A percentile compares a stretch with the other conserved stretches of the same genome.
These are phyloP conservation scores for Rhinopomastus cyanomelas DNA, from an alignment of 2,113 vertebrate genomes.

Conservation along the genomic window DNA sequence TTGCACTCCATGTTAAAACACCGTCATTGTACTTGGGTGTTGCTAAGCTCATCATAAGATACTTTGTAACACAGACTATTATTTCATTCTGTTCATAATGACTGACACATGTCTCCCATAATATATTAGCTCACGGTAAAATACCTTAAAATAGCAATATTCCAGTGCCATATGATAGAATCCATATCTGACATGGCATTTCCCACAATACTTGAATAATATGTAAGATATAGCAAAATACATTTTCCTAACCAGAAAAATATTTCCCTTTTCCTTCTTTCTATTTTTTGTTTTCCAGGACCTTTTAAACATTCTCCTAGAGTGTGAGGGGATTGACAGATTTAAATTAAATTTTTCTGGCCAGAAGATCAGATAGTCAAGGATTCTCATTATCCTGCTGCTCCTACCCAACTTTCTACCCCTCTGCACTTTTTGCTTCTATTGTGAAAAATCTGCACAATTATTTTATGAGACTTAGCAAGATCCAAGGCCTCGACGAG, in stretches of 20 bases:
- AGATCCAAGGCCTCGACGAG: neutral
- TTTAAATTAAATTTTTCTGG: neutral
- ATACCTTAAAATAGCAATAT: neutral
- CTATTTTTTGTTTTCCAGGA: neutral
- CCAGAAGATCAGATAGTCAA: neutral
- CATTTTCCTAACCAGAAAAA: neutral
- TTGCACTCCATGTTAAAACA: conserved; percentile 37
- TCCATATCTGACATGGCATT: neutral
- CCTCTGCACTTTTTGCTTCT: neutral
- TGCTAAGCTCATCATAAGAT: neutral
- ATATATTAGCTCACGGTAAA: neutral
- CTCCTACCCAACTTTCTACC: neutral
- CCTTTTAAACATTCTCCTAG: neutral
- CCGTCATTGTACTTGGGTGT: conserved; percentile 12
- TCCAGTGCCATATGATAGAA: neutral
- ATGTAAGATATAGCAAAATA: neutral
- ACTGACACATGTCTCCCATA: neutral
- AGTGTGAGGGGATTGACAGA: neutral
- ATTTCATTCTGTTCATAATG: neutral
- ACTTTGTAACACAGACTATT: neutral
- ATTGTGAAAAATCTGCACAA: neutral
- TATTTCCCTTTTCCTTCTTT: neutral
- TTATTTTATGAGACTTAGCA: conserved; percentile 11
- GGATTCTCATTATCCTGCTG: neutral
- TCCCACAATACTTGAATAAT: neutral